Evolutionary conservation across 2,888 invertebrate genomes (phyloP), one percentile per base, ranked within the genome.

Genomic region (Lasioglossum leucozonium): DNA sequence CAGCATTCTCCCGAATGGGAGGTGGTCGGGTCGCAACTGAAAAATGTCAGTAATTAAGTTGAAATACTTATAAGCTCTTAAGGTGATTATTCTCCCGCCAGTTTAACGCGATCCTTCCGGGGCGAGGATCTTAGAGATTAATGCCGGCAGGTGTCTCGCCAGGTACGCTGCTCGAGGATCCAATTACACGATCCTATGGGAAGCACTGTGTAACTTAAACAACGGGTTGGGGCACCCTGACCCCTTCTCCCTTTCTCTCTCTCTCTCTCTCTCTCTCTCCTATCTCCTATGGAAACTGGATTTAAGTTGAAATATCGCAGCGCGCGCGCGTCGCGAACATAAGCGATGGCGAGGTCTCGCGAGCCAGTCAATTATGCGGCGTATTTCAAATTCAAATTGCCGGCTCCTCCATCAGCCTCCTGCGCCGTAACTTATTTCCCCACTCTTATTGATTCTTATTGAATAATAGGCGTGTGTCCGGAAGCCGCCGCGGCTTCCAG

Each of bases 181-280:
- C 86, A 90, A 90, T 90, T 87, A 90, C 84, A 83, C 85, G 79
- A 86, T 87, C 83, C 81, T 82, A 47, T 73, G 67, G 76, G 78
- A 81, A 82, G 74, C 72, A 67, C 72, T 71, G 77, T 81, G 77
- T 82, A 85, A 89, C 85, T 86, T 86, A 71, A 85, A 84, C 77
- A 86, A 81, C 44, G 47, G 77, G 67, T 76, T 58, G 72, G 47
- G 44, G 44, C 79, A 77, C 30, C 55, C 47, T 40, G 80, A 80
- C 62, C 65, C 62, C 4, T 62, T 30, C 65, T 65, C n/a, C 3
- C 55, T n/a, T n/a, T 55, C 22, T n/a, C 55, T 55, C 22, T 55
- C n/a, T 26, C 26, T 58, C n/a, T n/a, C 65, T 34, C 34, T 34
- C 34, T 22, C 16, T 16, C 47, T 10, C 10, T n/a, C n/a, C 16